Base-by-base conservation (phyloP, 2,797 vertebrate genomes). In the Sebastes diaconus region DNA sequence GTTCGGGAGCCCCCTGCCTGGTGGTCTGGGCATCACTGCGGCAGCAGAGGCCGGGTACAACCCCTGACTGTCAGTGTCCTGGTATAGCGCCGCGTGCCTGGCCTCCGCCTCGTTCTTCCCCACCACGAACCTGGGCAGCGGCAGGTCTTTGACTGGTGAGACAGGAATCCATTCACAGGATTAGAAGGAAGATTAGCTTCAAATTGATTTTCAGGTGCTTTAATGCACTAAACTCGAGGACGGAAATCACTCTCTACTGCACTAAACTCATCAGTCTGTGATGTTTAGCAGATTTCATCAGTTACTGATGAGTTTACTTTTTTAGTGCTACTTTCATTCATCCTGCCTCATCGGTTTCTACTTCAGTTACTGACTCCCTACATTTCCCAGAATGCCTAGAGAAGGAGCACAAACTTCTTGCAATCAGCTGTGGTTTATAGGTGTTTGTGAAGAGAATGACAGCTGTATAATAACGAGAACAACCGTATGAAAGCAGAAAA, bases 81-180 rank as follows among this genome's bases (percentile, higher is more conserved):
- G 96, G 88, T 98, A 98, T 69, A 97, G 94, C 13, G 97, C 92
- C 2, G 96, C 86, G 24, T 97, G 97, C 85, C 98, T 96, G 58
- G 96, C 95, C 88, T 99, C 98, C 30, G 97, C 97, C 78, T 99
- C 98, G 20, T 98, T 99, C 94, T 99, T 99, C 83, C 97, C 97
- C 84, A 97, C 96, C 79, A 97, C 95, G 68, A 99, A 99, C 93
- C 97, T 95, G 84, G 98, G 98, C 92, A 99, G 94, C 60, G 98
- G 98, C 89, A 99, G 95, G 91, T 99, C 98, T 90, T 99, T 99
- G 83, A 99, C 98, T 99, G 95, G 24, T 14, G 58, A 84, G 58
- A 84, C 50, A 73, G 73, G 66, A 60, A 88, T 13, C 42, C 64
- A 25, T 42, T 63, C 18, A 22, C 6, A 29, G 69, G 10, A 75